Evolutionary conservation across 1,140 invertebrate genomes (phyloP), one percentile per base, ranked within the genome.

Genomic region (Helicorthomorpha holstii): DNA sequence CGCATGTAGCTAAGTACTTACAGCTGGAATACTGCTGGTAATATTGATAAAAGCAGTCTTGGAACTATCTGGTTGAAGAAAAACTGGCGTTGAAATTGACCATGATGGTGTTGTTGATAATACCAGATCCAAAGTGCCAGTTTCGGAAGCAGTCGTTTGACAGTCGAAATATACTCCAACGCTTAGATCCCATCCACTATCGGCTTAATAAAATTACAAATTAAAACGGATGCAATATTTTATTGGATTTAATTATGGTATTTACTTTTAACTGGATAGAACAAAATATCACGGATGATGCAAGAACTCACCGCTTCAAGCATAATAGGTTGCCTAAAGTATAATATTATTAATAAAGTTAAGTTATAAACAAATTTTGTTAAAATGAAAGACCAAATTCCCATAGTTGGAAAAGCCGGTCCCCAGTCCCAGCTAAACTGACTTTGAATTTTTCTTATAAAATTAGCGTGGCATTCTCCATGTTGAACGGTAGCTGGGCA

Each of bases 361-460:
- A 12, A 41, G 38, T 12, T 12, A 41, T 12, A 41, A 41, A 12
- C 19, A 19, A 12, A 41, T 19, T 19, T 41, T 19, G 19, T 12
- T 41, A 41, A 56, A 27, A 48, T 52, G 48, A 27, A 50, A 54
- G 44, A 85, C 89, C 90, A 96, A 48, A 98, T 80, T 56, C 92
- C 93, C 56, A 85, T 74, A 1, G 88, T 91, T 0, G 93, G 90
- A 58, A 94, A 90, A 0, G 91, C 85, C 14, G 91, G 89, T 22
- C 93, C 94, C 95, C 94, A 98, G 69, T 98, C 94, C 95, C 95
- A 98, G 25, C 81, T 76, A 57, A 94, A 98, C 12, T 89, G 92
- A 0, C 88, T 82, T 71, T 97, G 94, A 80, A 92, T 92, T 72
- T 98, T 98, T 50, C 93, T 74, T 48, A 98, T 77, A 66, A 91